Evolutionary conservation across 23 tunicate genomes (phyloP).

Genomic region (Trididemnum clinides): DNA sequence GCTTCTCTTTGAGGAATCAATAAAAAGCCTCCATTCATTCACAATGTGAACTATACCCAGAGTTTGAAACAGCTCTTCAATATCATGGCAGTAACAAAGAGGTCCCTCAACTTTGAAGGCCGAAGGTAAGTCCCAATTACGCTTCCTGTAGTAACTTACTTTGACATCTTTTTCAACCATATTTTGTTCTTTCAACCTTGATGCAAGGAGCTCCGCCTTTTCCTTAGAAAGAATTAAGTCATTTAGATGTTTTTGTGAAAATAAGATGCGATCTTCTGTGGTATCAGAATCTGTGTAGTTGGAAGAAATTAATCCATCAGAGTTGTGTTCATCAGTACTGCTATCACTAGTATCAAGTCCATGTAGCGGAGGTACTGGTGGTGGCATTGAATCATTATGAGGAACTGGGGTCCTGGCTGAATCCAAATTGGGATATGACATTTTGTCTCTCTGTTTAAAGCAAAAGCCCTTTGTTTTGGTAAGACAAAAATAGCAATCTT

Average conservation of each 20-base stretch:
- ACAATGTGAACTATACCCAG: slow-evolving; percentile 23
- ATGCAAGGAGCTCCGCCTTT: slow-evolving; percentile 15
- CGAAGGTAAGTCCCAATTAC: slow-evolving; percentile 1
- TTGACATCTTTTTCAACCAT: not conserved
- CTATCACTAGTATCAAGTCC: not conserved
- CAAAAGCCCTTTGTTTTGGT: slow-evolving; percentile 28
- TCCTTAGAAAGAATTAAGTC: slow-evolving; percentile 27
- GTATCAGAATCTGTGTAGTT: slow-evolving; percentile 9
- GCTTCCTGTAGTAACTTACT: slow-evolving; percentile 22
- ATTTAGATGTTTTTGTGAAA: slow-evolving; percentile 20
- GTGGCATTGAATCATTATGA: slow-evolving; percentile 15
- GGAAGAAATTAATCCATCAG: slow-evolving; percentile 21
- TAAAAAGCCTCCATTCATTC: slow-evolving; percentile 27
- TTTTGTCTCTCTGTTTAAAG: slow-evolving; percentile 28
- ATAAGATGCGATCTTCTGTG: slow-evolving; percentile 8
- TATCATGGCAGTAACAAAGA: slow-evolving; percentile 19
- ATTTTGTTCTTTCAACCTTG: slow-evolving; percentile 25
- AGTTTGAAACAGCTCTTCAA: slow-evolving; percentile 20
- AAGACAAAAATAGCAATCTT: slow-evolving; percentile 43
- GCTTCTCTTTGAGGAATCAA: slow-evolving; percentile 40
- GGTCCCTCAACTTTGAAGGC: slow-evolving; percentile 3
- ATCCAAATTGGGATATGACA: slow-evolving; percentile 27
- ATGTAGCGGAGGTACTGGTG: slow-evolving; percentile 26
- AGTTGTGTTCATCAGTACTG: slow-evolving; percentile 4
- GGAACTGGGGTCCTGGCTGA: slow-evolving; percentile 29